phyloP scores from a whole-genome alignment of 92 coral and sea anemone species.

The Parazoanthus darwini region DNA sequence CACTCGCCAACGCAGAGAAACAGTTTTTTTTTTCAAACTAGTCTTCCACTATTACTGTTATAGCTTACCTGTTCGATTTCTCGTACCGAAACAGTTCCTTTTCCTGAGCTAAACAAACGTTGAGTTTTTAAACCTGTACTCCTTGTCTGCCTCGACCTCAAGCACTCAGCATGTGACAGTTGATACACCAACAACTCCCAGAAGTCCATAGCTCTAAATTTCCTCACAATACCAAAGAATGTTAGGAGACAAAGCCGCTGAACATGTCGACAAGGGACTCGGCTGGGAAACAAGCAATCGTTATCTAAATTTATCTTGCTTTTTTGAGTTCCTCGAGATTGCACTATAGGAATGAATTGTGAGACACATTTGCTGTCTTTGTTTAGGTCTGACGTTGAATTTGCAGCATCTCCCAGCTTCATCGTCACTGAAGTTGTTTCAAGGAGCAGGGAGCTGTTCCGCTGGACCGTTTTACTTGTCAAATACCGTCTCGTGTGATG shows the following conservation, averaged over 20 bases:
- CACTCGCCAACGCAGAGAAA: too few species aligned
- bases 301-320: neutral
- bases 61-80: conserved; percentile 56
- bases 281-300: conserved; percentile 19
- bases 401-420: neutral
- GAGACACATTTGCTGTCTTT: neutral
- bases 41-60: neutral
- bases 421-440: neutral
- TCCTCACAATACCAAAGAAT: conserved; percentile 22
- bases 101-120: neutral
- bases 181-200: conserved; percentile 41
- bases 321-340: neutral
- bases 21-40: too few species aligned
- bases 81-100: conserved; percentile 52
- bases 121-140: neutral
- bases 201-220: conserved; percentile 7
- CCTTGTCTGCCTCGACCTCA: conserved; percentile 1
- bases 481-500: conserved; percentile 37
- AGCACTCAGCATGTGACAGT: conserved; percentile 18
- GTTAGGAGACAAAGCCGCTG: neutral
- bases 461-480: neutral
- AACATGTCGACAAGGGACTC: conserved; percentile 26
- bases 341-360: neutral
- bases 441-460: neutral
- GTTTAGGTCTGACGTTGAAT: neutral